Evolutionary conservation across 1,140 invertebrate genomes (phyloP).

Genomic region (Listronotus oregonensis): DNA sequence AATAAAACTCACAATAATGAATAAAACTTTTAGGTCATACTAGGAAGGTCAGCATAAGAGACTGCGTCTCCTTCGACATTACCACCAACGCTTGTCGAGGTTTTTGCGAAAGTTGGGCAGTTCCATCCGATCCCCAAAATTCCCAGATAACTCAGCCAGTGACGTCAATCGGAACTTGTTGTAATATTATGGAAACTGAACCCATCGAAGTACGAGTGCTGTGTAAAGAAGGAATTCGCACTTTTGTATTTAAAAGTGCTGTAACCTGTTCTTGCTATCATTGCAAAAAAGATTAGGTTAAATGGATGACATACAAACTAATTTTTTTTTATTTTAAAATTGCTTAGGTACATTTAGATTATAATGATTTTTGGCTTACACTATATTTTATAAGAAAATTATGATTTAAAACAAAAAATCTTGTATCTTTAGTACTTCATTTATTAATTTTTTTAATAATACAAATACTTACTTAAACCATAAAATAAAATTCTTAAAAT

Average conservation of each 20-base stretch:
- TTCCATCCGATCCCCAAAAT: constrained; percentile 66
- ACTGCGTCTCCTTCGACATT: constrained; percentile 81
- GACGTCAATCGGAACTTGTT: constrained; percentile 86
- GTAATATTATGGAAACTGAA: constrained; percentile 86
- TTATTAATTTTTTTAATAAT: no score
- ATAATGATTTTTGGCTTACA: no score
- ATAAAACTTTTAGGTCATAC: constrained; percentile 70
- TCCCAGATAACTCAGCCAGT: constrained; percentile 73
- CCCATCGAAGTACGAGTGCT: constrained; percentile 72
- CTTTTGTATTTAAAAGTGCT: constrained; percentile 82
- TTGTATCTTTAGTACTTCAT: no score
- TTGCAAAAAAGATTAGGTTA: constrained; percentile 76
- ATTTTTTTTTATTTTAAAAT: no score
- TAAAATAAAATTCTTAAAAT: no score
- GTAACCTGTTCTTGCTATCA: constrained; percentile 82
- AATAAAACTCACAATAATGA: no score
- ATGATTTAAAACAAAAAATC: no score
- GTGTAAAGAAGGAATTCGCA: constrained; percentile 75
- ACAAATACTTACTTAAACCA: no score
- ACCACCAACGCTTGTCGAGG: constrained; percentile 87
- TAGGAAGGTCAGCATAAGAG: constrained; percentile 76
- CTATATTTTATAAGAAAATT: no score
- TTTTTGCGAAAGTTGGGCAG: constrained; percentile 83
- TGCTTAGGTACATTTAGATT: no score
- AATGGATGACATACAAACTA: no score